Evolutionary conservation across 2,888 invertebrate genomes (phyloP), one percentile per base, ranked within the genome.

Genomic region (Tridacna gigas): DNA sequence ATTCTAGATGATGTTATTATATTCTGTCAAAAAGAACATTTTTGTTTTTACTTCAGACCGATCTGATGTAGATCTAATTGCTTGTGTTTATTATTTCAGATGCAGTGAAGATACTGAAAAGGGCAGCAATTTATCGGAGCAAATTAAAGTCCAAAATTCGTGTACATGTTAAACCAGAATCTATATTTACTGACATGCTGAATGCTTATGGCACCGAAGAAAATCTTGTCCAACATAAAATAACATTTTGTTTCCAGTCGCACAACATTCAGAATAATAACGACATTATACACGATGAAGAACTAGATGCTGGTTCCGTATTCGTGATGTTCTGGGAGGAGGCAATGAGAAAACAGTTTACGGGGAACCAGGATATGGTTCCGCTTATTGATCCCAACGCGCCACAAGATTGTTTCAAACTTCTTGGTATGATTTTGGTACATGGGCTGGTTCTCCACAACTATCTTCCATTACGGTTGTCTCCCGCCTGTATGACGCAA

Each of bases 311-410:
- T 73, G 78, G 85, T 76, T 77, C 83, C 67, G 73, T 85, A 25
- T 85, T 90, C 48, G 86, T 86, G 0, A 84, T 84, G 73, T 91
- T 91, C 77, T 91, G 90, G 90, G 81, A 85, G n/a, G 89, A 89
- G 77, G 85, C 88, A n/a, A 89, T 91, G 63, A 73, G 84, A 61
- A 80, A 80, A 18, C 83, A 83, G 77, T 91, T 91, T 48, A 84
- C 84, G 20, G 90, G 90, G 28, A 82, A 89, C 61, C 84, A 89
- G 22, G 89, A 90, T 63, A 76, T 83, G 56, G 87, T 89, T 26
- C 89, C 90, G 12, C 61, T 88, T 3, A 69, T 89, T 20, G 87
- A 87, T 56, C 84, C 86, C 12, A 80, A 79, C 61, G 80, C 74
- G 12, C 82, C 82, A 15, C 86, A 87, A 2, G 90, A 89, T 26